Evolutionary conservation across 2,888 invertebrate genomes (phyloP), one percentile per base, ranked within the genome.

Genomic region (Parnassius apollo): DNA sequence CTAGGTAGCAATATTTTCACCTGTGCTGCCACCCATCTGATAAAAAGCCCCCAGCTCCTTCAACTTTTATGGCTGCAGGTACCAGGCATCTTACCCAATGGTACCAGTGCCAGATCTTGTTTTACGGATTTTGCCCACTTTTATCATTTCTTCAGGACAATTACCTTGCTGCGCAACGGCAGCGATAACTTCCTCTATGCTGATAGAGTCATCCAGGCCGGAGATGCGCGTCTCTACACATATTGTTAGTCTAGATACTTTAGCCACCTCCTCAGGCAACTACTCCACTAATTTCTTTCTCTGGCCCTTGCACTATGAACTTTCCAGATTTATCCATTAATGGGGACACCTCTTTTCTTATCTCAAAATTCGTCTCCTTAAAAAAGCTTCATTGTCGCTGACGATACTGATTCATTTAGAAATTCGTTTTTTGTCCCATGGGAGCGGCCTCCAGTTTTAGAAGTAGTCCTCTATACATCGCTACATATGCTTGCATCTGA

Each of bases 141-240:
- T 69, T 0, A 71, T 13, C 0, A 13, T 0, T 2, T 53, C 56
- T 0, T 8, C 12, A 0, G 49, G 0, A 50, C 70, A 70, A 0
- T 18, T 51, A 0, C 67, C 69, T 0, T 11, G 54, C 3, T 44
- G 22, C 0, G 69, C 56, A 0, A 71, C 50, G 18, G 18, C 18
- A 18, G 18, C 18, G 18, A 18, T 18, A 18, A 18, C 18, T 18
- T 18, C 18, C 0, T 69, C 69, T 2, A 22, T 44, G 0, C 59
- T 57, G 0, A 63, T 59, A 0, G 73, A 68, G 55, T 70, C 69
- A 13, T 69, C 71, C 18, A 71, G 52, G 1, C 67, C 71, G 0
- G 66, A 59, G 0, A 71, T 18, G 1, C 66, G 62, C 9, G 71
- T 8, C 0, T 68, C 69, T 0, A 61, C 64, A 12, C 49, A 53